Evolutionary conservation across 2,113 vertebrate species (phyloP).

Genomic region (Solenodon paradoxus): DNA sequence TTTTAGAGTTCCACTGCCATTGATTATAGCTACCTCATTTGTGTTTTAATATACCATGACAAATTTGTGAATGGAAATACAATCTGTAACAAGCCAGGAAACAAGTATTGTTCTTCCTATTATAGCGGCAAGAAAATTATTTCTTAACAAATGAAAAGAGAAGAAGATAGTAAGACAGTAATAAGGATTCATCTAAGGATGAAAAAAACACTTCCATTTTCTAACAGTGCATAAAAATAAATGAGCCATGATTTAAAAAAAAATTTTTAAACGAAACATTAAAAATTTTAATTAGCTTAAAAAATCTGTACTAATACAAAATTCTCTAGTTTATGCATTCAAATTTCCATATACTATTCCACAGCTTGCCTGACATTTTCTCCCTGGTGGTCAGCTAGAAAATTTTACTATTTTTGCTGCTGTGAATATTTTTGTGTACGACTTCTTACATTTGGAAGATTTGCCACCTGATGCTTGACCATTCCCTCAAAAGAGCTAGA

Average conservation of each 20-base stretch:
- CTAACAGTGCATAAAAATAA: slow-evolving; percentile 35
- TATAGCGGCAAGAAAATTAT: slow-evolving; percentile 50
- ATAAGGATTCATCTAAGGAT: slow-evolving; percentile 34
- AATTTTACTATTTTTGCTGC: not conserved
- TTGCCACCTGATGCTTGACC: too few relatives aligned
- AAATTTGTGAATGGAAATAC: slow-evolving; percentile 67
- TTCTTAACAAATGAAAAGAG: slow-evolving; percentile 59
- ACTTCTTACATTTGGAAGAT: not conserved
- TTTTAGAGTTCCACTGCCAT: slow-evolving; percentile 54
- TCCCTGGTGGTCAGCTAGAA: not conserved
- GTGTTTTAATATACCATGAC: slow-evolving; percentile 73
- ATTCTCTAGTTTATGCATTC: not conserved
- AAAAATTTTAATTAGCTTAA: not conserved
- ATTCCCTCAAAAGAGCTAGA: too few relatives aligned
- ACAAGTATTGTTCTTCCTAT: slow-evolving; percentile 64
- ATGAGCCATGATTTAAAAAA: not conserved
- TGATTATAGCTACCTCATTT: slow-evolving; percentile 72
- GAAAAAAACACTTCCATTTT: slow-evolving; percentile 43
- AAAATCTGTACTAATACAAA: not conserved
- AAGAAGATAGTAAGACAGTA: slow-evolving; percentile 29
- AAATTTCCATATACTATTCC: not conserved
- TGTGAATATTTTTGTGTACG: not conserved
- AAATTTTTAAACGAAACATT: not conserved
- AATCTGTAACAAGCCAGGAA: slow-evolving; percentile 68
- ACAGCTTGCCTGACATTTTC: not conserved